These are phyloP conservation scores for Solenopsis fugax DNA, from an alignment of 1,140 invertebrate genomes.

Conservation along the genomic window DNA sequence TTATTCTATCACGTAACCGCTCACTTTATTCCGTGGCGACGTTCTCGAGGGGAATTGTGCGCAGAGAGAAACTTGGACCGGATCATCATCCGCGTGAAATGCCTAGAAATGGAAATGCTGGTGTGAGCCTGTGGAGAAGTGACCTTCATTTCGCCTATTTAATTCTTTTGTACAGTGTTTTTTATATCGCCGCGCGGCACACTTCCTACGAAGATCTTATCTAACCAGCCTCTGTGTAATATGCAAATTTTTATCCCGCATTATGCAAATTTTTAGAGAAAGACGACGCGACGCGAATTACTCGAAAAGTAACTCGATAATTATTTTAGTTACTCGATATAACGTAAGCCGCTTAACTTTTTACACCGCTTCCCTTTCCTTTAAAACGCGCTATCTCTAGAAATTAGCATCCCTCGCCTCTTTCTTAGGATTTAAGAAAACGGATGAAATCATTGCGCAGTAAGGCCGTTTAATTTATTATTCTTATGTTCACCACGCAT, in stretches of 20 bases:
- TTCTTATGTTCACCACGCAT: neutral
- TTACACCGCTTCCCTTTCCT: neutral
- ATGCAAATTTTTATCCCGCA: constrained; percentile 17
- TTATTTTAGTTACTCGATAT: neutral
- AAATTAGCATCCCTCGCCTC: neutral
- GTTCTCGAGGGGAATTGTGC: constrained; percentile 43
- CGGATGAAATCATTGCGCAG: neutral
- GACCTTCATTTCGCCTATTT: neutral
- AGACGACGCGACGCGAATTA: neutral
- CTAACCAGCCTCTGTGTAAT: neutral
- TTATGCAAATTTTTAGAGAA: constrained; percentile 21
- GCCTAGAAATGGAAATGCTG: constrained; percentile 50
- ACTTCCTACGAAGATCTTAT: constrained; percentile 10
- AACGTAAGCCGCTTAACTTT: neutral
- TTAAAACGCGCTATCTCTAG: neutral
- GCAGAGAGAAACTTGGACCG: constrained; percentile 6
- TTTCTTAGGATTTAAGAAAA: constrained; percentile 14
- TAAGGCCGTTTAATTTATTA: constrained; percentile 41
- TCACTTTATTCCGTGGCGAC: constrained; percentile 30
- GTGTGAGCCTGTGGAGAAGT: constrained; percentile 19
- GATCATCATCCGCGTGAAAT: constrained; percentile 9
- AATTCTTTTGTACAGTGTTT: constrained; percentile 22
- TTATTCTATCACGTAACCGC: constrained; percentile 48
- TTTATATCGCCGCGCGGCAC: constrained; percentile 8
- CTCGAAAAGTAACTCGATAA: neutral